These are phyloP conservation scores for Cactoblastis cactorum DNA, from an alignment of 2,888 invertebrate species.

Conservation along the genomic window DNA sequence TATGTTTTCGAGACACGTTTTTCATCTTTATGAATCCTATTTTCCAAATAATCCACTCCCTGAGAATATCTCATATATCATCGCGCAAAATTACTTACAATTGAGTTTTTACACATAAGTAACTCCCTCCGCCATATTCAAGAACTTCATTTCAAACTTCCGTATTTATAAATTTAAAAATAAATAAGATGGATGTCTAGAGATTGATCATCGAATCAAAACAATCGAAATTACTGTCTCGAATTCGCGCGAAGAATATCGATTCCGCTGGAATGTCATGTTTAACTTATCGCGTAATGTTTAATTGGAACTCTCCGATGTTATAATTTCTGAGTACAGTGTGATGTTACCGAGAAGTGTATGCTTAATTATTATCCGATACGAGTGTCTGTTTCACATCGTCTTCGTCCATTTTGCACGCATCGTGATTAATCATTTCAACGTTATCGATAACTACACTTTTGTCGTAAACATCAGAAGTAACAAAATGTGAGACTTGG, in stretches of 20 bases:
- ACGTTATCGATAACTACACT: no score
- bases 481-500: no score
- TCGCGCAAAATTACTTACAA: no score
- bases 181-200: neutral
- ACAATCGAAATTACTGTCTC: neutral
- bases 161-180: neutral
- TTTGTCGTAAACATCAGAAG: no score
- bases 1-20: no score
- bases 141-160: no score
- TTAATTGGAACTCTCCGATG: slow-evolving; percentile 7
- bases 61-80: no score
- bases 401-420: neutral
- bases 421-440: neutral
- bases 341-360: neutral
- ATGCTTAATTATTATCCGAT: slow-evolving; percentile 2
- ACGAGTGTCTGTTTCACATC: neutral
- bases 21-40: no score
- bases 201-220: neutral
- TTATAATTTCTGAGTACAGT: slow-evolving; percentile 9
- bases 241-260: neutral
- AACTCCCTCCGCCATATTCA: no score
- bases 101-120: no score
- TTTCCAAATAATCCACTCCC: no score
- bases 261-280: slow-evolving; percentile 2
- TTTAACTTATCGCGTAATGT: slow-evolving; percentile 9